Evolutionary conservation across 2,113 vertebrate species (phyloP).

Genomic region (Rhinoptilus africanus): DNA sequence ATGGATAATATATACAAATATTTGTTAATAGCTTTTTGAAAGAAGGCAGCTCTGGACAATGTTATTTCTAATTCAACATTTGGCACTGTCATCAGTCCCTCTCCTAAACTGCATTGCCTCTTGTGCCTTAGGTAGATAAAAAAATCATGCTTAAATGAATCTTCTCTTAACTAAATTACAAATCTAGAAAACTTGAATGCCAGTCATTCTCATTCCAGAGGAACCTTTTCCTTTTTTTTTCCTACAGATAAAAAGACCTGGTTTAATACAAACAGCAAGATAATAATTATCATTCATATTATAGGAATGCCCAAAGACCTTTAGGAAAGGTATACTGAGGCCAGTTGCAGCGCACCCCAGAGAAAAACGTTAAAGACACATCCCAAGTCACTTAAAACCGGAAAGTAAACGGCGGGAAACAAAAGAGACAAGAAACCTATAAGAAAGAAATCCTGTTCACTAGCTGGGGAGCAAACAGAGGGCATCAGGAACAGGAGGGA

Average conservation of each 20-base stretch:
- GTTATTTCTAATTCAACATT: background rate
- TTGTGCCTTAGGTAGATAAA: background rate
- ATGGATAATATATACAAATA: background rate
- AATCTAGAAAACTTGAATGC: background rate
- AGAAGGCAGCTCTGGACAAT: background rate
- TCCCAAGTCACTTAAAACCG: background rate
- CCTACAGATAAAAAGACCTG: background rate
- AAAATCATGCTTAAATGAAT: background rate
- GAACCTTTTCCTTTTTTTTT: background rate
- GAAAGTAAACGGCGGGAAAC: background rate
- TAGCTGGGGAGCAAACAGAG: background rate
- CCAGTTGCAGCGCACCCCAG: background rate
- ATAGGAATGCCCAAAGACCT: background rate
- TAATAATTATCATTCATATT: background rate
- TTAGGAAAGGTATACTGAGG: background rate
- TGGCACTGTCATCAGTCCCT: background rate
- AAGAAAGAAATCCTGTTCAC: background rate
- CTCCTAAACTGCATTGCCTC: background rate
- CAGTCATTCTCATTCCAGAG: background rate
- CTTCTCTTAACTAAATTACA: background rate
- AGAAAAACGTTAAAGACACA: background rate
- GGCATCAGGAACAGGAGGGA: background rate
- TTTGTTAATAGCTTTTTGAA: background rate
- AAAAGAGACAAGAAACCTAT: background rate
- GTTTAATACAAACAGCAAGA: background rate